Percentiles rank a stretch among this genome's conserved stretches.
Evolutionary conservation across 1,140 invertebrate genomes (phyloP).

Genomic region (Pogonus chalceus): DNA sequence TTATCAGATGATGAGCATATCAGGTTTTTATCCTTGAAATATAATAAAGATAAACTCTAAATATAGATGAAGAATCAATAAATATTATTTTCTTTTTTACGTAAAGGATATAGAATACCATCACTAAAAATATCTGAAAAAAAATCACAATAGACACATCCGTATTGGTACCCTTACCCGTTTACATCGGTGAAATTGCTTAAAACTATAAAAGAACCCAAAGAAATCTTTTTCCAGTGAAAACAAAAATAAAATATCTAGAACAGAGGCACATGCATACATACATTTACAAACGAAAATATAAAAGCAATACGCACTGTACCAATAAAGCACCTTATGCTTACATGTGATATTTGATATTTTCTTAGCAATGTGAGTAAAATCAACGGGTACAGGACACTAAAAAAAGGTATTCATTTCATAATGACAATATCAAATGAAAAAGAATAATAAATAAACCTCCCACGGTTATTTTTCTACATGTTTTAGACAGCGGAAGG

Average conservation of each 20-base stretch:
- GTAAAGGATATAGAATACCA: not conserved
- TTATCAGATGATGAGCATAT: not conserved
- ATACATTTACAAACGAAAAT: not conserved
- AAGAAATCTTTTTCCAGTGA: not conserved
- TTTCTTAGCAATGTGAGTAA: not conserved
- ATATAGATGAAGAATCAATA: not conserved
- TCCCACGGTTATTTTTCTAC: not conserved
- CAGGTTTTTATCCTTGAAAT: not conserved
- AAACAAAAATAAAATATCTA: not conserved
- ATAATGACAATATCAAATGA: slow-evolving; percentile 4
- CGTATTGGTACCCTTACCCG: not conserved
- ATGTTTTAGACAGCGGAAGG: not conserved
- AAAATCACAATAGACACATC: not conserved
- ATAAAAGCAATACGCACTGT: not conserved
- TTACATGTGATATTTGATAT: slow-evolving; percentile 4
- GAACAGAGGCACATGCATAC: too few species aligned
- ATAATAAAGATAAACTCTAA: not conserved
- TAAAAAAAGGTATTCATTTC: slow-evolving; percentile 1
- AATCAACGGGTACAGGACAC: slow-evolving; percentile 1
- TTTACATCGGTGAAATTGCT: not conserved
- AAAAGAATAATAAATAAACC: slow-evolving; percentile 6
- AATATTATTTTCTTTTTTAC: not conserved
- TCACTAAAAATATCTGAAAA: not conserved
- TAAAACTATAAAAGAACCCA: not conserved
- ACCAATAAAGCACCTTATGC: not conserved